A percentile compares a stretch with the other conserved stretches of the same genome.
Conservation (phyloP, 2,113 vertebrate genomes). For the Clarias macrocephalus region DNA sequence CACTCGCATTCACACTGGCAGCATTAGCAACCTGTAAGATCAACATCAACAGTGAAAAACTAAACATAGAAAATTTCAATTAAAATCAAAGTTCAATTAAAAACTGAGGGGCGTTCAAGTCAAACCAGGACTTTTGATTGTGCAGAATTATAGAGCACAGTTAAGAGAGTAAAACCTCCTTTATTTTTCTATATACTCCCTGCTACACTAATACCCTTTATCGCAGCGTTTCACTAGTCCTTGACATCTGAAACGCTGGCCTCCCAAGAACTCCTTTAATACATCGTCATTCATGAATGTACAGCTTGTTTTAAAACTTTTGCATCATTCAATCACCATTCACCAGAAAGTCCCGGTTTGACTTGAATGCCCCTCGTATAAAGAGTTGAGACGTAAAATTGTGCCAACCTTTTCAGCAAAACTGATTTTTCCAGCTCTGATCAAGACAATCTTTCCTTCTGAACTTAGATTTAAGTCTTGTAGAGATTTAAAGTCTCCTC, state of each 20-base stretch:
- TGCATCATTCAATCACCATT: no score
- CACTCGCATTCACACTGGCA: constrained; percentile 74
- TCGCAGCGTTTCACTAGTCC: no score
- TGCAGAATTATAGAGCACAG: neutral
- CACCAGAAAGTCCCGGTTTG: no score
- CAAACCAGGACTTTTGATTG: no score
- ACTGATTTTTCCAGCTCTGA: constrained; percentile 82
- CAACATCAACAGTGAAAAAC: neutral
- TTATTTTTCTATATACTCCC: no score
- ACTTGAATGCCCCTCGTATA: no score
- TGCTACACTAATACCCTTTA: no score
- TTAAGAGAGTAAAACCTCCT: neutral
- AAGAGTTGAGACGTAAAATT: neutral
- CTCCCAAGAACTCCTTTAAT: no score
- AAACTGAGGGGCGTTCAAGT: no score
- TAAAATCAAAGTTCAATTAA: neutral
- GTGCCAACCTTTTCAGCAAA: constrained; percentile 88
- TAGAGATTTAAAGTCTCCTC: constrained; percentile 73
- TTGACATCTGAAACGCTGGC: no score
- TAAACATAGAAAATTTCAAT: neutral
- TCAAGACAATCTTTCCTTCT: constrained; percentile 74
- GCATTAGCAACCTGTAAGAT: constrained; percentile 85
- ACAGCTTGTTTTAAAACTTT: no score
- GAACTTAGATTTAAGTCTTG: constrained; percentile 40
- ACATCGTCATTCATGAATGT: no score